Conservation (phyloP, 2,888 invertebrate species). For the Drosophila peninsularis region DNA sequence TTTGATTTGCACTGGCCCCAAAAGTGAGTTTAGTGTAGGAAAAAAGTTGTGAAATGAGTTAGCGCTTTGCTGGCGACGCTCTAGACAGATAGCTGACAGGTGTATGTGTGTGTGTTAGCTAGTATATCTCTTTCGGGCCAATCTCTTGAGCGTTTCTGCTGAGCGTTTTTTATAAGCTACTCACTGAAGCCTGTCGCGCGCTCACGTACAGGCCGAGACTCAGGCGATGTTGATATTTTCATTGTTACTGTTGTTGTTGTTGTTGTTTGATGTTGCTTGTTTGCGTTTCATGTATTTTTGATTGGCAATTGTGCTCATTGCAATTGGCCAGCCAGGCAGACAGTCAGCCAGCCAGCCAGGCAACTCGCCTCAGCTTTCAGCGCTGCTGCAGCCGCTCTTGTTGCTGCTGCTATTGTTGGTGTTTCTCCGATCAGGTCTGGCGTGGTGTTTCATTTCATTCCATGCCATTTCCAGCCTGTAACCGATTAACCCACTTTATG, state of each 20-base stretch:
- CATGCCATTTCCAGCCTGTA: slow-evolving; percentile 64
- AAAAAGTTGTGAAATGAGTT: slow-evolving; percentile 22
- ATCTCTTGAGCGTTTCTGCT: slow-evolving; percentile 10
- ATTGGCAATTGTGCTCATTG: slow-evolving; percentile 67
- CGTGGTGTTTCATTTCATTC: slow-evolving; percentile 41
- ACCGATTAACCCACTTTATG: slow-evolving; percentile 73
- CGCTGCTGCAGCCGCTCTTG: slow-evolving; percentile 17
- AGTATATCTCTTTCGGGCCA: slow-evolving; percentile 15
- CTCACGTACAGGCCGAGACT: slow-evolving; percentile 23
- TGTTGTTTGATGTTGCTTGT: slow-evolving; percentile 14
- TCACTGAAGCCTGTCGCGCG: slow-evolving; percentile 65
- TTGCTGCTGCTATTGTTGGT: slow-evolving; percentile 20
- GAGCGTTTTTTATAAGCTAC: slow-evolving; percentile 16
- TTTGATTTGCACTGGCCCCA: slow-evolving; percentile 33
- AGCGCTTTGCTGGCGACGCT: slow-evolving; percentile 11
- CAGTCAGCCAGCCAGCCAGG: slow-evolving; percentile 9
- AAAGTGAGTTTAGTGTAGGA: neutral
- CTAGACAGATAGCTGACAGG: neutral
- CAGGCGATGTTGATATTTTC: slow-evolving; percentile 8
- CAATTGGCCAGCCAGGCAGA: slow-evolving; percentile 39
- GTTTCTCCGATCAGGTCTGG: slow-evolving; percentile 32
- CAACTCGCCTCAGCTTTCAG: slow-evolving; percentile 47
- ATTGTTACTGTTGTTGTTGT: slow-evolving; percentile 5
- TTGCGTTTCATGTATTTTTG: slow-evolving; percentile 42
- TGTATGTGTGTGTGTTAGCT: neutral